Percentiles rank a stretch among this genome's conserved stretches.
These are phyloP conservation scores for Phyllopteryx taeniolatus DNA, from an alignment of 2,113 vertebrate genomes.

Conservation along the genomic window DNA sequence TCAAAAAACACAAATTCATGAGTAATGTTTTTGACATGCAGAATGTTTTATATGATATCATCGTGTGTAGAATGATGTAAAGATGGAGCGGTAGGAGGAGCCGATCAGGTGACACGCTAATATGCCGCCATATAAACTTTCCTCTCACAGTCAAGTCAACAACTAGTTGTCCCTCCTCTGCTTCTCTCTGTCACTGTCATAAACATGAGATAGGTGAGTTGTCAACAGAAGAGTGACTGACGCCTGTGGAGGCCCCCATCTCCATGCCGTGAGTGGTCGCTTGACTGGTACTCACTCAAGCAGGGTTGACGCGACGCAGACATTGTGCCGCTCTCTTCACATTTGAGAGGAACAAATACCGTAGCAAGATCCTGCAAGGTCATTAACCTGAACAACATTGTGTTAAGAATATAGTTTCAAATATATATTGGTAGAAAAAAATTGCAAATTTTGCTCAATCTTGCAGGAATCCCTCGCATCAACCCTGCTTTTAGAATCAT, in stretches of 20 bases:
- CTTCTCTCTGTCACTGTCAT: constrained; percentile 41
- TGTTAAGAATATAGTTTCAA: constrained; percentile 57
- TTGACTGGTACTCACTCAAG: constrained; percentile 60
- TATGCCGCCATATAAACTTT: constrained; percentile 51
- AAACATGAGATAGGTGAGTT: constrained; percentile 28
- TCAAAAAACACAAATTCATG: constrained; percentile 53
- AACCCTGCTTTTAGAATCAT: constrained; percentile 80
- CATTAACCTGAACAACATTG: constrained; percentile 59
- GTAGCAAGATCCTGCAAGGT: constrained; percentile 63
- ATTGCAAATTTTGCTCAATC: constrained; percentile 49
- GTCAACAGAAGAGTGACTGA: constrained; percentile 50
- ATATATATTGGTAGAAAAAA: constrained; percentile 50
- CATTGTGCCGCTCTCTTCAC: constrained; percentile 37
- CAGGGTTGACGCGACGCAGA: constrained; percentile 71
- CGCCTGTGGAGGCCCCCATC: constrained; percentile 48
- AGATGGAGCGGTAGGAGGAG: constrained; percentile 68
- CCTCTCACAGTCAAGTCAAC: constrained; percentile 23
- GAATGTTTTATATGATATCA: constrained; percentile 46
- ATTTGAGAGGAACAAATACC: constrained; percentile 52
- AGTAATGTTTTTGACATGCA: constrained; percentile 66
- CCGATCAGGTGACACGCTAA: constrained; percentile 58
- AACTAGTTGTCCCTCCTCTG: constrained; percentile 36
- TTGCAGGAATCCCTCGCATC: constrained; percentile 63
- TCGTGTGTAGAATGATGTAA: constrained; percentile 34
- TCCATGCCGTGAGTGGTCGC: constrained; percentile 64